These are phyloP conservation scores for Hippocampus guttulatus DNA, from an alignment of 2,113 vertebrate species.

Conservation along the genomic window DNA sequence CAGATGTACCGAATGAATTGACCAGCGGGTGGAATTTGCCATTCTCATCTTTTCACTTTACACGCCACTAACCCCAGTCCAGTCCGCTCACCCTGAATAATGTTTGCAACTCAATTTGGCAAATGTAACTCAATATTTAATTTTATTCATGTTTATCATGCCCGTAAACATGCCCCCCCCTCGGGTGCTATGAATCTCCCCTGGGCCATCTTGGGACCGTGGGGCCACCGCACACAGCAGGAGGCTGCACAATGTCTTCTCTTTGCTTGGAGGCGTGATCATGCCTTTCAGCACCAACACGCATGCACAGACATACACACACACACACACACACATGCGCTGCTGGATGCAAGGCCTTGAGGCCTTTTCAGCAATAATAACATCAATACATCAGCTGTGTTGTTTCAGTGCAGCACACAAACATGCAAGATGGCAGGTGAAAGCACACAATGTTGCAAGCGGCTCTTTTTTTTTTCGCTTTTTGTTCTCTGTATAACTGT, in stretches of 20 bases:
- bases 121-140: slow-evolving; percentile 84
- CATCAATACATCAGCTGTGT: slow-evolving; percentile 61
- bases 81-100: slow-evolving; percentile 56
- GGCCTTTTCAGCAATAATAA: slow-evolving; percentile 62
- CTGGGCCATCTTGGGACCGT: slow-evolving; percentile 69
- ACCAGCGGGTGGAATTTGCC: not conserved
- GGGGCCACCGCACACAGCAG: slow-evolving; percentile 68
- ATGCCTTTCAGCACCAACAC: slow-evolving; percentile 3
- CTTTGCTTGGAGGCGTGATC: slow-evolving; percentile 50
- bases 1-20: not conserved
- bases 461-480: not conserved
- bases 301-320: slow-evolving; percentile 1
- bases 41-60: not conserved
- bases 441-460: slow-evolving; percentile 21
- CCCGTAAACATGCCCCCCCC: slow-evolving; percentile 81
- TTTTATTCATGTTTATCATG: slow-evolving; percentile 91
- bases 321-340: slow-evolving; percentile 7
- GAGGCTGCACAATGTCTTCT: slow-evolving; percentile 56
- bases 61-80: slow-evolving; percentile 3
- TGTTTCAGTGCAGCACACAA: slow-evolving; percentile 42
- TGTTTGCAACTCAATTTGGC: slow-evolving; percentile 75
- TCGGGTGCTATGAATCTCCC: slow-evolving; percentile 77
- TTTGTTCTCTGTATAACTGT: not conserved
- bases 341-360: slow-evolving; percentile 36
- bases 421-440: slow-evolving; percentile 39